Conservation (phyloP, 2,888 invertebrate genomes). For the Pollenia amentaria region DNA sequence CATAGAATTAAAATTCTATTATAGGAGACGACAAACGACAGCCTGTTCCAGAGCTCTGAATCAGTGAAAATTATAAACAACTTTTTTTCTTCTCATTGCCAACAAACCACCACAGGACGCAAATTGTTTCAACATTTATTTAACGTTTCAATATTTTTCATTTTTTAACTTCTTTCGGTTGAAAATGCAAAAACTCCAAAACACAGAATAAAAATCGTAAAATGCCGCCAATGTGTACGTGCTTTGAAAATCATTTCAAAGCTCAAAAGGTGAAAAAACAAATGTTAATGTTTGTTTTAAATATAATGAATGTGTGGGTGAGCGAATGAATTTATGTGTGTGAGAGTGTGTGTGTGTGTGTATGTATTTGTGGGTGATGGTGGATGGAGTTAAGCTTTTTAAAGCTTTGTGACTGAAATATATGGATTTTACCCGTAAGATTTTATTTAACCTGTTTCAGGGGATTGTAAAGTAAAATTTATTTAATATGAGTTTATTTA, state of each 20-base stretch:
- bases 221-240: slow-evolving; percentile 73
- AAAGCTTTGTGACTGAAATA: too few species aligned
- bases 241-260: slow-evolving; percentile 75
- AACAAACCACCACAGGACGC: slow-evolving; percentile 69
- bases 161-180: slow-evolving; percentile 43
- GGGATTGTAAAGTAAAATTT: slow-evolving; percentile 42
- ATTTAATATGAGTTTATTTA: slow-evolving; percentile 40
- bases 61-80: slow-evolving; percentile 27
- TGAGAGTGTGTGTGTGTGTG: neutral
- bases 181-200: slow-evolving; percentile 26
- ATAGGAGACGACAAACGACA: slow-evolving; percentile 34
- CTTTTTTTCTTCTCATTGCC: slow-evolving; percentile 11
- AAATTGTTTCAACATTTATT: slow-evolving; percentile 73
- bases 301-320: slow-evolving; percentile 25
- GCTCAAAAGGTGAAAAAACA: slow-evolving; percentile 74
- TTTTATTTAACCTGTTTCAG: neutral
- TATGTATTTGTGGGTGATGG: neutral
- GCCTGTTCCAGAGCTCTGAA: slow-evolving; percentile 31
- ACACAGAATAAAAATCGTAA: slow-evolving; percentile 52
- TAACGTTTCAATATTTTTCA: slow-evolving; percentile 47
- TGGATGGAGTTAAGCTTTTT: too few species aligned
- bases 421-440: too few species aligned
- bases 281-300: slow-evolving; percentile 72
- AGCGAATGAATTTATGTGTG: neutral
- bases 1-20: slow-evolving; percentile 44